Conservation (phyloP, 1,140 invertebrate species). For the Drosophila azteca region DNA sequence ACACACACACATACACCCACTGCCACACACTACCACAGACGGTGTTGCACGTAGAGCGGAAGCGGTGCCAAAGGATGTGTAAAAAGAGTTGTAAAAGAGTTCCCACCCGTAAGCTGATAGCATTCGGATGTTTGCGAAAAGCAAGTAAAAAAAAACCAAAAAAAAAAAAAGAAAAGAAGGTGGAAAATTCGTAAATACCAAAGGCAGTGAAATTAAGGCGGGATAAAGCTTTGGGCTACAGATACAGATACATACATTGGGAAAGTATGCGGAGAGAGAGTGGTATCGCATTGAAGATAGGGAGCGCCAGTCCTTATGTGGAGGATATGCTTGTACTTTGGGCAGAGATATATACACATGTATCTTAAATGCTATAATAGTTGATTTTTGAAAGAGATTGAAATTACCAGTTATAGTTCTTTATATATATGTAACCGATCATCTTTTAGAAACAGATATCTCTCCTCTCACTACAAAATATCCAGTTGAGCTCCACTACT, state of each 20-base stretch:
- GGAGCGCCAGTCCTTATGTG: too few relatives aligned
- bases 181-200: slow-evolving; percentile 33
- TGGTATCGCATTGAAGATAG: too few relatives aligned
- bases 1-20: background rate
- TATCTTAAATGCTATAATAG: too few relatives aligned
- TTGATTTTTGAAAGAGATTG: too few relatives aligned
- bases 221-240: too few relatives aligned
- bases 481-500: background rate
- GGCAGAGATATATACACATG: too few relatives aligned
- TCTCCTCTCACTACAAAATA: background rate
- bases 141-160: background rate
- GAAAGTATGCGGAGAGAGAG: too few relatives aligned
- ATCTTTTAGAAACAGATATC: background rate
- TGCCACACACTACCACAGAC: background rate
- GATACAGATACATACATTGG: too few relatives aligned
- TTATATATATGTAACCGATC: too few relatives aligned
- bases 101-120: slow-evolving; percentile 41
- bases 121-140: slow-evolving; percentile 24
- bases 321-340: too few relatives aligned
- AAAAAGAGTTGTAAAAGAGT: slow-evolving; percentile 49
- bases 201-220: slow-evolving; percentile 27
- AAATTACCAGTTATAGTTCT: too few relatives aligned
- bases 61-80: slow-evolving; percentile 45
- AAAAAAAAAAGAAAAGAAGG: background rate
- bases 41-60: background rate